Conservation (phyloP, 2,113 vertebrate species). For the Dolichotis patagonum region DNA sequence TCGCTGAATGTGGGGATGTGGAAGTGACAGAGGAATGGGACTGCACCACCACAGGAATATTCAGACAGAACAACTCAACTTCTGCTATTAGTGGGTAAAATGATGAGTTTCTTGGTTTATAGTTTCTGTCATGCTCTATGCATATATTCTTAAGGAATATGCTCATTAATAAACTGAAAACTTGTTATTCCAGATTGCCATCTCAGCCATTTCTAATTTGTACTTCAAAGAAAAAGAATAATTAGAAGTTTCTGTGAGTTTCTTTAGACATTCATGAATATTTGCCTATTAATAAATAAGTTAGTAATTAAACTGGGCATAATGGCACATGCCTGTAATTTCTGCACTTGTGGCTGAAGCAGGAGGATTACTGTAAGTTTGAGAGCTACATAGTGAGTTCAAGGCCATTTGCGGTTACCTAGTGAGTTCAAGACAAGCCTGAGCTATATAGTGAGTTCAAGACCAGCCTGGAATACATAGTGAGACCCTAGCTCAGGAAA, state of each 20-base stretch:
- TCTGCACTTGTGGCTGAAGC: not conserved
- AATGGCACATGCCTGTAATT: not conserved
- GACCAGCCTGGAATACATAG: not conserved
- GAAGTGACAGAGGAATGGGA: too few species aligned
- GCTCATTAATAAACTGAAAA: not conserved
- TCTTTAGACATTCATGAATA: not conserved
- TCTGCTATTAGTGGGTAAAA: not conserved
- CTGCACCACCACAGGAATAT: not conserved
- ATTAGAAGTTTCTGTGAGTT: slow-evolving; percentile 1
- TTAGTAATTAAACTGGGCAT: not conserved
- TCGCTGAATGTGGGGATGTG: not conserved
- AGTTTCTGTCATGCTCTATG: not conserved
- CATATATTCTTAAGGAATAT: not conserved
- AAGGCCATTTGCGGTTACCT: not conserved
- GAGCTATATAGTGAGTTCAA: not conserved
- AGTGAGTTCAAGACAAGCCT: not conserved
- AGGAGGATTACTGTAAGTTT: not conserved
- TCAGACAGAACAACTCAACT: too few species aligned
- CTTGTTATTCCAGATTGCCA: not conserved
- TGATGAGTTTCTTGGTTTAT: not conserved
- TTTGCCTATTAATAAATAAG: not conserved
- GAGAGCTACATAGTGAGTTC: not conserved
- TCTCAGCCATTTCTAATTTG: slow-evolving; percentile 11
- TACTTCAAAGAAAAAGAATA: slow-evolving; percentile 9
- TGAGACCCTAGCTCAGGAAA: not conserved